phyloP scores from a whole-genome alignment of 1,140 invertebrate species.

The Trissolcus basalis region DNA sequence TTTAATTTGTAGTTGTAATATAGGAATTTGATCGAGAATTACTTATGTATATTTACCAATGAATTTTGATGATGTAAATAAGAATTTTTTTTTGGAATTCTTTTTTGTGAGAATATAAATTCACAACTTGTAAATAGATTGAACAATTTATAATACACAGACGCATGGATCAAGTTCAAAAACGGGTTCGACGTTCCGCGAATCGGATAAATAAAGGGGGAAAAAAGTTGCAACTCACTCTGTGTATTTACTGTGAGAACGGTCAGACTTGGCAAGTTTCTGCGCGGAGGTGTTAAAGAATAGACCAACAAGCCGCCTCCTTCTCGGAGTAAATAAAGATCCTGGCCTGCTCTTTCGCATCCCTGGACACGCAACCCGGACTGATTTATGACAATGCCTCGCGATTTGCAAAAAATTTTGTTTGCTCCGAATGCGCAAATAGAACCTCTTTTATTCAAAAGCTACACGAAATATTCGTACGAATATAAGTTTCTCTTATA shows the following conservation, averaged over 20 bases:
- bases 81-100: too few relatives aligned
- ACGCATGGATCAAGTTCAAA: slow-evolving; percentile 67
- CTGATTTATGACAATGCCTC: slow-evolving; percentile 40
- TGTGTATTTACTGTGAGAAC: slow-evolving; percentile 76
- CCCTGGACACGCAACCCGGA: slow-evolving; percentile 47
- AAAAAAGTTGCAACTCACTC: slow-evolving; percentile 75
- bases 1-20: too few relatives aligned
- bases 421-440: slow-evolving; percentile 7
- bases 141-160: slow-evolving; percentile 66
- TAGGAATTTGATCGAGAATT: too few relatives aligned
- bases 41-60: too few relatives aligned
- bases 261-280: slow-evolving; percentile 68
- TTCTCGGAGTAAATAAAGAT: slow-evolving; percentile 62
- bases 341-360: slow-evolving; percentile 22
- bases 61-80: too few relatives aligned
- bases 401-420: background rate
- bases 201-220: slow-evolving; percentile 66
- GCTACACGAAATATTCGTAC: too few relatives aligned
- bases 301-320: slow-evolving; percentile 53
- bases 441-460: too few relatives aligned
- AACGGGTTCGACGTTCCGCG: slow-evolving; percentile 51
- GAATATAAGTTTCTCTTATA: background rate
- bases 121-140: too few relatives aligned
- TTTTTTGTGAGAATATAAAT: too few relatives aligned
- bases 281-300: slow-evolving; percentile 55